Base-by-base conservation (phyloP, 2,113 vertebrate genomes). In the Nothocercus julius region DNA sequence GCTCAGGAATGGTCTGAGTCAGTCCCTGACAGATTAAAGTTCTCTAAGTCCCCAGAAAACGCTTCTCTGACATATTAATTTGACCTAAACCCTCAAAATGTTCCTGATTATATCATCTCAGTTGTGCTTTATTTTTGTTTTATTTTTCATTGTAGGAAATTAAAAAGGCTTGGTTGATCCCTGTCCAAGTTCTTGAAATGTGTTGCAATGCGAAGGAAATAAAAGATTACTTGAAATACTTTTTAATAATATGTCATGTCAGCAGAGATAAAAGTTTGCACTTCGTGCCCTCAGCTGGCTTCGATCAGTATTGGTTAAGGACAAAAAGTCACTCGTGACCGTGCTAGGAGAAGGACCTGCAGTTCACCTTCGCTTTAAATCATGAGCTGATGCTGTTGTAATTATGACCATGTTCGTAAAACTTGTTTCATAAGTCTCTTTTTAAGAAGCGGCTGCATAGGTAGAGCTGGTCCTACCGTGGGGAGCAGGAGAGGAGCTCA, bases 161-260 rank as follows among this genome's bases (percentile, higher is more conserved):
- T 93, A 93, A 95, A 95, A 95, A 75, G 88, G 86, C 53, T 96
- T 7, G 45, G 69, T 97, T 97, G 97, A 97, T 97, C 92, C 80
- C 56, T 0, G 0, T 96, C 96, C 96, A 97, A 95, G 90, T 93
- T 90, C 94, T 93, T 89, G 92, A 94, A 87, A 97, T 76, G 94
- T 97, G 96, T 91, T 95, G 95, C 96, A 96, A 96, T 59, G 92
- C 89, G 59, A 62, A 97, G 96, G 96, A 97, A 97, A 96, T 90
- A 83, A 97, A 97, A 96, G 93, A 97, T 97, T 95, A 94, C 95
- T 90, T 7, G 5, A 91, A 96, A 96, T 96, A 68, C 88, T 95
- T 96, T 94, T 87, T 95, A 97, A 97, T 96, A 96, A 97, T 96
- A 95, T 97, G 97, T 97, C 95, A 91, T 96, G 96, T 96, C 93